Percentiles rank a stretch among this genome's conserved stretches.
Evolutionary conservation across 2,888 invertebrate species (phyloP).

Genomic region (Mythimna pallens): DNA sequence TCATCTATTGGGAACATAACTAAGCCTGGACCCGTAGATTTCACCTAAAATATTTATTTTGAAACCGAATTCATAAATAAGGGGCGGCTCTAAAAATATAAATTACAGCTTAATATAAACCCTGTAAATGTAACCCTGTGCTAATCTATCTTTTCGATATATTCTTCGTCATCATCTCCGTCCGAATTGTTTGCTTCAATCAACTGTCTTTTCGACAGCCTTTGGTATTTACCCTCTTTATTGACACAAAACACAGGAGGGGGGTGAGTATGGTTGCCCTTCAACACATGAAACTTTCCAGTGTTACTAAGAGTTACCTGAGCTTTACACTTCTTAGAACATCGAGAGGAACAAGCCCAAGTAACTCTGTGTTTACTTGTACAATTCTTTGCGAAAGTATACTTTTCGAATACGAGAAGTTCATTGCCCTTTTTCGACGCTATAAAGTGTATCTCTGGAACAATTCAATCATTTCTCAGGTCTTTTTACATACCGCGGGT

Average conservation of each 20-base stretch:
- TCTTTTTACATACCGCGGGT: too few relatives aligned
- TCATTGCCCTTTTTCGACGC: conserved; percentile 81
- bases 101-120: neutral
- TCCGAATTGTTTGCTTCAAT: conserved; percentile 5
- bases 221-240: conserved; percentile 76
- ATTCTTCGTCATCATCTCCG: conserved; percentile 17
- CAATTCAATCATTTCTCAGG: conserved; percentile 39
- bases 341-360: conserved; percentile 84
- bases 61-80: neutral
- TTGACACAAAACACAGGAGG: conserved; percentile 82
- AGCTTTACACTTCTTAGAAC: conserved; percentile 81
- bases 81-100: neutral
- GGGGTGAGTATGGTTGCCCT: conserved; percentile 76
- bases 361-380: conserved; percentile 73
- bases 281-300: conserved; percentile 74
- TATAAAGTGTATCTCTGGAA: conserved; percentile 84
- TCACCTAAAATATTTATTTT: neutral
- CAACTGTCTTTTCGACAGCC: conserved; percentile 67
- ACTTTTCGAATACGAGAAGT: conserved; percentile 80
- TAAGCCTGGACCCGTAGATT: too few relatives aligned
- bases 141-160: conserved; percentile 17
- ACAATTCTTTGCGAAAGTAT: conserved; percentile 80
- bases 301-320: conserved; percentile 74
- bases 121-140: neutral
- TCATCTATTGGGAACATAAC: too few relatives aligned